phyloP scores from a whole-genome alignment of 37 sponge, comb jelly and placozoan species.

The Halichondria panicea region DNA sequence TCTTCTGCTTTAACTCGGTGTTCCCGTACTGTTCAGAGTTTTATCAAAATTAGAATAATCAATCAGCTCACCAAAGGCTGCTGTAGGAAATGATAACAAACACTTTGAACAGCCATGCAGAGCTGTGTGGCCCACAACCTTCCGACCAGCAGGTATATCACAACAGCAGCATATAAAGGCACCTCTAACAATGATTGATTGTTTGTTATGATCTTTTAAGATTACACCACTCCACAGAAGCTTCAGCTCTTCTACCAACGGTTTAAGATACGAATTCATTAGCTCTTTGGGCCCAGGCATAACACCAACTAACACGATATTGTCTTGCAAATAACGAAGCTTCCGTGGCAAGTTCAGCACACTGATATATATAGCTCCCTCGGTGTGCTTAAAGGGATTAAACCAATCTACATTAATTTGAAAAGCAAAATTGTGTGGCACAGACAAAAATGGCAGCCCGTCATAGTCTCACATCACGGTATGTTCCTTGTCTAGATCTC shows the following conservation, averaged over 20 bases:
- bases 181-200: too few species aligned
- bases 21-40: neutral
- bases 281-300: conserved; percentile 45
- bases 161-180: conserved; percentile 12
- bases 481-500: too few species aligned
- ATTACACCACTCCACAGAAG: conserved; percentile 17
- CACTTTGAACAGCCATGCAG: conserved; percentile 28
- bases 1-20: neutral
- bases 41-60: conserved; percentile 33
- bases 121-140: conserved; percentile 40
- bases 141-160: conserved; percentile 39
- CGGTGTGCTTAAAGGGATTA: conserved; percentile 12
- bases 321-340: conserved; percentile 9
- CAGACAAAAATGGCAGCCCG: conserved; percentile 19
- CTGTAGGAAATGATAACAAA: conserved; percentile 21
- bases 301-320: conserved; percentile 22
- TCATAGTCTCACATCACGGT: too few species aligned
- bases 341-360: conserved; percentile 26
- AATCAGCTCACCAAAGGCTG: conserved; percentile 43
- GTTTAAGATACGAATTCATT: conserved; percentile 23
- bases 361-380: conserved; percentile 27
- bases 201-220: neutral
- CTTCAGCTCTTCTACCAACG: conserved; percentile 28
- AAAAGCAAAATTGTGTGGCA: conserved; percentile 23
- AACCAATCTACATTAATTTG: conserved; percentile 27